These are phyloP conservation scores for Scaptomyza flava DNA, from an alignment of 2,888 invertebrate species.

Conservation along the genomic window DNA sequence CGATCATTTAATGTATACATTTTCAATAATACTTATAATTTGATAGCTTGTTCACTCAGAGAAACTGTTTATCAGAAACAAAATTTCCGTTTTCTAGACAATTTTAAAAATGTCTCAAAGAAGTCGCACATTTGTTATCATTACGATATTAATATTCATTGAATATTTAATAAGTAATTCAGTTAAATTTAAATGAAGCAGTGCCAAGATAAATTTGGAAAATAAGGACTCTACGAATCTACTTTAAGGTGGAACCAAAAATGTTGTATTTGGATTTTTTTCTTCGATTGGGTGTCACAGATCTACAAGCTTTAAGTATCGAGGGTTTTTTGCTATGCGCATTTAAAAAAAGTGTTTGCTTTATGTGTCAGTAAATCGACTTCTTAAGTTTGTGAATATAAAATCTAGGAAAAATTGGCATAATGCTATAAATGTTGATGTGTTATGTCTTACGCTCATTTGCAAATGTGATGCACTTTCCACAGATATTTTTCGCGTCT, in stretches of 20 bases:
- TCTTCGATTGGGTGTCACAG: conserved; percentile 1
- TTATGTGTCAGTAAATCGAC: not conserved
- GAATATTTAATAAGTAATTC: too few relatives aligned
- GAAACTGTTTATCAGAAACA: too few relatives aligned
- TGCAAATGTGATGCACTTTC: conserved; percentile 85
- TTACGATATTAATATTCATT: too few relatives aligned
- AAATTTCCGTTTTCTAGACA: too few relatives aligned
- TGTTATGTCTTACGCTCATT: conserved; percentile 80
- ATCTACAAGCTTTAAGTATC: conserved; percentile 23
- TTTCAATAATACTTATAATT: too few relatives aligned
- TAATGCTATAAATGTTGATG: not conserved
- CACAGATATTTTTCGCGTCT: conserved; percentile 86
- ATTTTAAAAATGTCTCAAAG: too few relatives aligned
- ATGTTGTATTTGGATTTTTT: not conserved
- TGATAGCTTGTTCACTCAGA: too few relatives aligned
- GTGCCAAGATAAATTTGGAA: not conserved
- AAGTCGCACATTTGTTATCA: too few relatives aligned
- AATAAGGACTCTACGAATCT: not conserved
- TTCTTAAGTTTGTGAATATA: conserved; percentile 2
- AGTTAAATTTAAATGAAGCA: not conserved
- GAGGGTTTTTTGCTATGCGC: conserved; percentile 27
- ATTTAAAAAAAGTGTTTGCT: not conserved
- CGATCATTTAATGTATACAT: too few relatives aligned
- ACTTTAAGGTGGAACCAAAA: conserved; percentile 18
- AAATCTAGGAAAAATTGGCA: not conserved